These are phyloP conservation scores for Sitodiplosis mosellana DNA, from an alignment of 1,140 invertebrate genomes.

Conservation along the genomic window DNA sequence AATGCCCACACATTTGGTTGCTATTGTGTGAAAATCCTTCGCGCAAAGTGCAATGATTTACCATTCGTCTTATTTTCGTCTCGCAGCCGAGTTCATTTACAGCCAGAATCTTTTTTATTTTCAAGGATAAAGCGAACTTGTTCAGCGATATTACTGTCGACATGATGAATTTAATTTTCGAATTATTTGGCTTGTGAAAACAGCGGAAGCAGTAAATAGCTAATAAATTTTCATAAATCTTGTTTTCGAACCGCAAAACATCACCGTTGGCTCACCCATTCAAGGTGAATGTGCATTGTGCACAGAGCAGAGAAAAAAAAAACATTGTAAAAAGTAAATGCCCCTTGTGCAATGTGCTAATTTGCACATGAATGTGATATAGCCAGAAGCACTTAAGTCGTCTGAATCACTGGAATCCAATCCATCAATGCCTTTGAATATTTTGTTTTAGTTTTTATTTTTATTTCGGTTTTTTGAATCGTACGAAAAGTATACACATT, in stretches of 20 bases:
- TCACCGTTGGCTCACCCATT: too few species aligned
- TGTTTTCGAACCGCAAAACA: too few species aligned
- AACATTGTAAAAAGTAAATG: too few species aligned
- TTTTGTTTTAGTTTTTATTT: not conserved
- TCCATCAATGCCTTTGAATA: not conserved
- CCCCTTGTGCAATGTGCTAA: too few species aligned
- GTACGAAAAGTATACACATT: too few species aligned
- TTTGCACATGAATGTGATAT: too few species aligned
- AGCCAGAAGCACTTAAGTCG: not conserved
- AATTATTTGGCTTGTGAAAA: not conserved
- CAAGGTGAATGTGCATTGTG: too few species aligned
- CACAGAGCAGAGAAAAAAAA: too few species aligned
- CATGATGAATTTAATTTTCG: conserved; percentile 1
- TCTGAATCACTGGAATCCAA: not conserved
- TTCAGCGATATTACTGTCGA: not conserved
- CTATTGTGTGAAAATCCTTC: too few species aligned
- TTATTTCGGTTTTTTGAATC: not conserved
- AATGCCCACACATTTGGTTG: too few species aligned
- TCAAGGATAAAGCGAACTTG: not conserved
- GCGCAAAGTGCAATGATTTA: not conserved
- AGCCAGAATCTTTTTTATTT: not conserved
- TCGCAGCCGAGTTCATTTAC: not conserved
- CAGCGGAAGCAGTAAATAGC: too few species aligned
- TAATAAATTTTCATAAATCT: too few species aligned
- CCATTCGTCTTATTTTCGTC: not conserved